These are phyloP conservation scores for Polymixis flavicincta DNA, from an alignment of 2,888 invertebrate species.

Conservation along the genomic window DNA sequence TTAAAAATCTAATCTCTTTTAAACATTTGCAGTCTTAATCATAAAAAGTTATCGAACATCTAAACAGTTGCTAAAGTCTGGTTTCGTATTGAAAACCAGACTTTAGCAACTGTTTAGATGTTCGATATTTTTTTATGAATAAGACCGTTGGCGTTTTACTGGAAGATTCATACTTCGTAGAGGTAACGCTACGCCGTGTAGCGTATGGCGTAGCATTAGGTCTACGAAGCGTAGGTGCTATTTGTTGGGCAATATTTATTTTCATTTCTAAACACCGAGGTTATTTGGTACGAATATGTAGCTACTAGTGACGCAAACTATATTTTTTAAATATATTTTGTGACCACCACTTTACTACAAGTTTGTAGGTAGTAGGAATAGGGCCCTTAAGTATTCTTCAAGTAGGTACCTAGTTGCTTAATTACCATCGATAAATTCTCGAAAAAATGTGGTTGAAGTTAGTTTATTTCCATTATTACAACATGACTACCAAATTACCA, in stretches of 20 bases:
- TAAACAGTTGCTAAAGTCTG: no score
- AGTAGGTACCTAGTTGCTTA: neutral
- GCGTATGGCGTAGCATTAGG: neutral
- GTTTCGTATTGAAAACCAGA: no score
- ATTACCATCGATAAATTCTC: no score
- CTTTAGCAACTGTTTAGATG: no score
- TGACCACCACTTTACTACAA: neutral
- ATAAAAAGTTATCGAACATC: no score
- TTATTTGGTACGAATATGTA: no score
- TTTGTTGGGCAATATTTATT: neutral
- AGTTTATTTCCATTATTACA: slow-evolving; percentile 9
- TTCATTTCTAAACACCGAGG: neutral
- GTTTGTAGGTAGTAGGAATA: no score
- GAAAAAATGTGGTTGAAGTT: neutral
- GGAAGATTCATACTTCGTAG: neutral
- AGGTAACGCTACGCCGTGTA: neutral
- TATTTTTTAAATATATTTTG: neutral
- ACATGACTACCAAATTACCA: slow-evolving; percentile 11
- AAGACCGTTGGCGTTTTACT: no score
- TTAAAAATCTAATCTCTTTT: neutral
- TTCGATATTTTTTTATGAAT: no score
- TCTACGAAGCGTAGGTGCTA: neutral
- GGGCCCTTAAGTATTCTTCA: neutral
- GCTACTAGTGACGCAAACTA: neutral
- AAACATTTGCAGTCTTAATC: no score